Conservation (phyloP, 2,888 invertebrate species). For the Ferdinandea cuprea region DNA sequence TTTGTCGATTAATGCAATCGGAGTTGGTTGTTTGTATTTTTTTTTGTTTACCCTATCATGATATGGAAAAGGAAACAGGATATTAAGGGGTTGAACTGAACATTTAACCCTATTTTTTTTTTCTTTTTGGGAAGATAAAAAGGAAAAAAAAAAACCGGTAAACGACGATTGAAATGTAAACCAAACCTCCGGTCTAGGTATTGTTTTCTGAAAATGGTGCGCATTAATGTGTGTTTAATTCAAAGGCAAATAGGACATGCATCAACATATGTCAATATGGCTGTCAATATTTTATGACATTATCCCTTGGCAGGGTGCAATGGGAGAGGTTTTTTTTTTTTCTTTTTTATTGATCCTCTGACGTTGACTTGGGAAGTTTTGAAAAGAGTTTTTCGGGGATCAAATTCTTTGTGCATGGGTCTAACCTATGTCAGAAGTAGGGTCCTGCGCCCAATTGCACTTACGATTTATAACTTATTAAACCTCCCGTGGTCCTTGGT, state of each 20-base stretch:
- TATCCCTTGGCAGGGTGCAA: slow-evolving; percentile 26
- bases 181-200: slow-evolving; percentile 31
- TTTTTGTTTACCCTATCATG: background rate
- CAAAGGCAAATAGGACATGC: slow-evolving; percentile 41
- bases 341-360: too few relatives aligned
- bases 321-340: too few relatives aligned
- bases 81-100: slow-evolving; percentile 47
- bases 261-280: slow-evolving; percentile 43
- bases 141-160: background rate
- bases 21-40: slow-evolving; percentile 45
- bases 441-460: too few relatives aligned
- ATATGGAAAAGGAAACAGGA: slow-evolving; percentile 42
- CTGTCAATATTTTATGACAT: slow-evolving; percentile 58
- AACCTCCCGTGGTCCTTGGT: too few relatives aligned
- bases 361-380: too few relatives aligned
- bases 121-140: too few relatives aligned
- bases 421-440: too few relatives aligned
- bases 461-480: too few relatives aligned
- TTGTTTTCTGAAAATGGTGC: slow-evolving; percentile 36
- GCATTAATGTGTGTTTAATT: slow-evolving; percentile 35
- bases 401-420: too few relatives aligned
- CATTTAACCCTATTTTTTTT: slow-evolving; percentile 51
- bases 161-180: slow-evolving; percentile 25
- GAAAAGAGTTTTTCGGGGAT: too few relatives aligned
- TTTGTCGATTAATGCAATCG: slow-evolving; percentile 68